Conservation (phyloP, 1,140 invertebrate genomes). For the Delia radicum region DNA sequence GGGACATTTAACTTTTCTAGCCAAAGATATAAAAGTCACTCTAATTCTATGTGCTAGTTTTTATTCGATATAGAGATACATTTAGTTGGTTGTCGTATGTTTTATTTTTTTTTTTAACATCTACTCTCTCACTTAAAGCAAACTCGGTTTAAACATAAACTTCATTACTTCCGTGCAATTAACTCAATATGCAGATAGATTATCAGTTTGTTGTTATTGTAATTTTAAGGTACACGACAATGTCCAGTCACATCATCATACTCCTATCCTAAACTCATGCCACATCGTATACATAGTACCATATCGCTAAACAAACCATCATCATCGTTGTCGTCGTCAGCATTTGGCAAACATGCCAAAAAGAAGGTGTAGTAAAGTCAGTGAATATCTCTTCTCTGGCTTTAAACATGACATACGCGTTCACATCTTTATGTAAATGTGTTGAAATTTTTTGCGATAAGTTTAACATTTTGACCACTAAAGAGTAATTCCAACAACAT, state of each 20-base stretch:
- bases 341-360: background rate
- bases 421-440: slow-evolving; percentile 23
- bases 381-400: background rate
- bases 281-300: background rate
- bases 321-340: background rate
- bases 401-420: slow-evolving; percentile 19
- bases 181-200: slow-evolving; percentile 22
- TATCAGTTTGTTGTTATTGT: background rate
- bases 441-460: slow-evolving; percentile 8
- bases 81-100: no score
- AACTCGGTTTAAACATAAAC: slow-evolving; percentile 1
- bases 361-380: background rate
- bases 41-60: no score
- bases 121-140: background rate
- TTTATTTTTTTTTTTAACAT: no score
- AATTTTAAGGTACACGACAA: background rate
- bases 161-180: slow-evolving; percentile 21
- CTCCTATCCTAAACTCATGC: background rate
- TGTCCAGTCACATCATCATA: slow-evolving; percentile 10
- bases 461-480: slow-evolving; percentile 22
- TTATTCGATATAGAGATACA: no score
- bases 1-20: no score
- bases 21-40: no score
- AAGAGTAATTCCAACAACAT: slow-evolving; percentile 13
- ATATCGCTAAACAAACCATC: background rate